phyloP scores from a whole-genome alignment of 2,888 invertebrate species.

The Leptopterna dolabrata region DNA sequence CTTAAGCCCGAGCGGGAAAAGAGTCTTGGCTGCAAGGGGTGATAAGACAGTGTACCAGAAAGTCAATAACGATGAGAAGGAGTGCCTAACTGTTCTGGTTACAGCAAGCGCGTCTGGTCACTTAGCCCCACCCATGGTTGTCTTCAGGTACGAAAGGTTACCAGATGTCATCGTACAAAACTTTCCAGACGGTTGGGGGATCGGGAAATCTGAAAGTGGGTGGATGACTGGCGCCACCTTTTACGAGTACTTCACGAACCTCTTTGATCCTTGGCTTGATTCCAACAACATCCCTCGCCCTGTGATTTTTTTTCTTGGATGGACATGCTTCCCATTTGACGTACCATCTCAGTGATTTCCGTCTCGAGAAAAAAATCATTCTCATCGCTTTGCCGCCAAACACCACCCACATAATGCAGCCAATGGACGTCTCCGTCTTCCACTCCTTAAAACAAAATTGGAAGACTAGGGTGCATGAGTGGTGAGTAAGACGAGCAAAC shows the following conservation, averaged over 20 bases:
- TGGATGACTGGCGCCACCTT: conserved; percentile 67
- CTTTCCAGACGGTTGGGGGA: conserved; percentile 65
- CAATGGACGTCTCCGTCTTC: conserved; percentile 61
- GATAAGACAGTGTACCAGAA: conserved; percentile 62
- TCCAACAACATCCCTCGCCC: conserved; percentile 65
- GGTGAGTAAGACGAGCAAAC: conserved; percentile 63
- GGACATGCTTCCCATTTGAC: conserved; percentile 66
- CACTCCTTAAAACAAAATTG: conserved; percentile 58
- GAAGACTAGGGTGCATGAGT: conserved; percentile 59
- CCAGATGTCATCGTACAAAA: conserved; percentile 58
- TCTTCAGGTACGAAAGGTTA: conserved; percentile 60
- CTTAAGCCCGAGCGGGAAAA: too few relatives aligned
- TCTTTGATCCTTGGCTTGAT: conserved; percentile 66
- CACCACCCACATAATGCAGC: conserved; percentile 61
- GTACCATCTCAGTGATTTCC: conserved; percentile 56
- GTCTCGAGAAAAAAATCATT: conserved; percentile 53
- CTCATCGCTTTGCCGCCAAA: conserved; percentile 60
- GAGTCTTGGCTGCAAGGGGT: too few relatives aligned
- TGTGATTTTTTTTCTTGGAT: conserved; percentile 67
- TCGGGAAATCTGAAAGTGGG: conserved; percentile 66
- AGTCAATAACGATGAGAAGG: conserved; percentile 64
- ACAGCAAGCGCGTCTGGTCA: conserved; percentile 63
- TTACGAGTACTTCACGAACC: conserved; percentile 66
- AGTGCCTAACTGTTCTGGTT: conserved; percentile 60
- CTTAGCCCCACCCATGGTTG: conserved; percentile 57